Conservation (phyloP, 2,113 vertebrate species). For the Felis chaus region DNA sequence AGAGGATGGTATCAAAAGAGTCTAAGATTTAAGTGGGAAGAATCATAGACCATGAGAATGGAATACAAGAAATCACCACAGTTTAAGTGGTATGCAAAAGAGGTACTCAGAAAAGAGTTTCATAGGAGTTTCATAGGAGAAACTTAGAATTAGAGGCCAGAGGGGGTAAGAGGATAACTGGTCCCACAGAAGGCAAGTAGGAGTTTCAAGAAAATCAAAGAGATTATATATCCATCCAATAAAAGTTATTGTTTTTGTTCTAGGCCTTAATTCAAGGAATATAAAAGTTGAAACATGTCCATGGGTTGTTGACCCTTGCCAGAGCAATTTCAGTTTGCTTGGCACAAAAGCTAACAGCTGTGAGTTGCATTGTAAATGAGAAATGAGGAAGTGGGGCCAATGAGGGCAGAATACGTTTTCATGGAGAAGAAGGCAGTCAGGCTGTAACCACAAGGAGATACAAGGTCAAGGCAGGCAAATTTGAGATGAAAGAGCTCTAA, state of each 20-base stretch:
- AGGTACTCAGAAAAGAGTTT: background rate
- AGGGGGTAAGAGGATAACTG: background rate
- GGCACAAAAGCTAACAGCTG: background rate
- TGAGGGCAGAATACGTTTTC: background rate
- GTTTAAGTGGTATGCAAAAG: background rate
- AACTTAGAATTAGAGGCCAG: background rate
- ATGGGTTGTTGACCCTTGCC: background rate
- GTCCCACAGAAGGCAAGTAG: background rate
- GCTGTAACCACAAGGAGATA: background rate
- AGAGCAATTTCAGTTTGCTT: background rate
- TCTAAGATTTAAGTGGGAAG: background rate
- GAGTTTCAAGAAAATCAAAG: conserved; percentile 1
- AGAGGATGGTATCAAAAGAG: background rate
- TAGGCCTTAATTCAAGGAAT: background rate
- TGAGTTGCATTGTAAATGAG: background rate
- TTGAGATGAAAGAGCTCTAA: background rate
- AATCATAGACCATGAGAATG: background rate
- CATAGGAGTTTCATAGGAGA: background rate
- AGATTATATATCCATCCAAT: background rate
- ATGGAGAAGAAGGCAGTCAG: background rate
- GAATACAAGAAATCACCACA: background rate
- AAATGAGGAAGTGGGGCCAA: background rate
- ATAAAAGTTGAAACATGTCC: background rate
- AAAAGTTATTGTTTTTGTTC: background rate
- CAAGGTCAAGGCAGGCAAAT: background rate